These are phyloP conservation scores for Macquaria ambigua DNA, from an alignment of 2,113 vertebrate species.

Conservation along the genomic window DNA sequence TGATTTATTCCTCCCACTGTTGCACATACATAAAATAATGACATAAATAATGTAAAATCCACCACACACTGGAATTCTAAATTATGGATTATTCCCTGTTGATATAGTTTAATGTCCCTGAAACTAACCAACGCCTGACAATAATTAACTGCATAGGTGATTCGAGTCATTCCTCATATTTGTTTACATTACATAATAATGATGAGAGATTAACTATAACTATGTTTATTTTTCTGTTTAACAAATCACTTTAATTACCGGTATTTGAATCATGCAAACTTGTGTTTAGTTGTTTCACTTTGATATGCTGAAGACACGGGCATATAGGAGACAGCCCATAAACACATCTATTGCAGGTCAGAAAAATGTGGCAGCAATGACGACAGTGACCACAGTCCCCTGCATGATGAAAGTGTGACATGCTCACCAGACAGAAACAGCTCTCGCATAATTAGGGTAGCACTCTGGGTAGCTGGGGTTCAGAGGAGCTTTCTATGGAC, in stretches of 20 bases:
- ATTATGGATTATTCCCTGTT: slow-evolving; percentile 38
- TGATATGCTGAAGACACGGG: not conserved
- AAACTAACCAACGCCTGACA: not conserved
- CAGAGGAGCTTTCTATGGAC: not conserved
- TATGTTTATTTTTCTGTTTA: not conserved
- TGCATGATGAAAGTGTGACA: not conserved
- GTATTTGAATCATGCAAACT: not conserved
- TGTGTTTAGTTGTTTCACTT: not conserved
- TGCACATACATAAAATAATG: slow-evolving; percentile 35
- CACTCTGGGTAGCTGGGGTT: not conserved
- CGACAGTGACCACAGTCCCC: not conserved
- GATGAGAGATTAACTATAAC: not conserved
- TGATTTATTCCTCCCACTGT: slow-evolving; percentile 14
- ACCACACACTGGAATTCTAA: slow-evolving; percentile 11
- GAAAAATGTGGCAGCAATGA: not conserved
- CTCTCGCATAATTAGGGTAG: not conserved
- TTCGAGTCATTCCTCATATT: not conserved
- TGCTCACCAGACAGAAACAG: slow-evolving; percentile 5
- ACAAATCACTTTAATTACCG: not conserved
- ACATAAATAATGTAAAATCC: slow-evolving; percentile 41
- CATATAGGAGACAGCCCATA: not conserved
- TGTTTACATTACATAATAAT: not conserved
- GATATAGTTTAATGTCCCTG: slow-evolving; percentile 34
- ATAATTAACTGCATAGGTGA: not conserved
- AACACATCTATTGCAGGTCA: not conserved